Evolutionary conservation across 30 jellyfish, hydroid and myxozoan species (phyloP), one percentile per base, ranked within the genome.

Genomic region (Nemopilema nomurai): DNA sequence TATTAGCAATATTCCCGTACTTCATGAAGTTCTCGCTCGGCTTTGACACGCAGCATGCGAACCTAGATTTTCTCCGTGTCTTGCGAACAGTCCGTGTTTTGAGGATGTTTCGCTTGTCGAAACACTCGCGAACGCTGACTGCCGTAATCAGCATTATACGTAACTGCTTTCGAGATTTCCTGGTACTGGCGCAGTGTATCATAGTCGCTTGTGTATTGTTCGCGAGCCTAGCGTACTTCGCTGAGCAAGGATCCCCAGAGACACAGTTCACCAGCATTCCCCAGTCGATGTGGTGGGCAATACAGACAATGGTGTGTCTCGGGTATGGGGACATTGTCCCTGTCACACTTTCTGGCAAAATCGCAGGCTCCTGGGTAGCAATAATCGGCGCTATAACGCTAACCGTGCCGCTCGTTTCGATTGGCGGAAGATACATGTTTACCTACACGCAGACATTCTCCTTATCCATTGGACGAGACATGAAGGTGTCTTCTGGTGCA

Each of bases 251-350:
- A 18, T 41, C 30, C 18, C 75, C 87, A n/a, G 49, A 67, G 67
- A 79, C 96, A 1, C 76, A 81, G 30, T 74, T 91, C 25, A 84
- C 87, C 31, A 91, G 97, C 74, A 84, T 91, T 0, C 97, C 97
- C 51, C 83, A 79, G 87, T 86, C 97, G 22, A 82, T 91, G 94
- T 91, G 97, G 97, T 91, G 97, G 97, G 97, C 97, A 4, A 41
- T 91, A 17, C 97, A 91, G 77, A 91, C 97, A 8, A 84, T 91
- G 76, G 82, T 86, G 26, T 71, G 89, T 25, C 76, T 91, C 17
- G 97, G 97, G 0, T 91, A 91, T 70, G 97, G 97, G 6, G 97
- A 91, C 71, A 75, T 91, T 64, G 88, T 87, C 9, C 97, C 97
- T 19, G 66, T 49, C 9, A 85, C 92, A 1, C 27, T 80, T 18